Evolutionary conservation across 2,113 vertebrate species (phyloP), one percentile per base, ranked within the genome.

Genomic region (Thalassoma bifasciatum): DNA sequence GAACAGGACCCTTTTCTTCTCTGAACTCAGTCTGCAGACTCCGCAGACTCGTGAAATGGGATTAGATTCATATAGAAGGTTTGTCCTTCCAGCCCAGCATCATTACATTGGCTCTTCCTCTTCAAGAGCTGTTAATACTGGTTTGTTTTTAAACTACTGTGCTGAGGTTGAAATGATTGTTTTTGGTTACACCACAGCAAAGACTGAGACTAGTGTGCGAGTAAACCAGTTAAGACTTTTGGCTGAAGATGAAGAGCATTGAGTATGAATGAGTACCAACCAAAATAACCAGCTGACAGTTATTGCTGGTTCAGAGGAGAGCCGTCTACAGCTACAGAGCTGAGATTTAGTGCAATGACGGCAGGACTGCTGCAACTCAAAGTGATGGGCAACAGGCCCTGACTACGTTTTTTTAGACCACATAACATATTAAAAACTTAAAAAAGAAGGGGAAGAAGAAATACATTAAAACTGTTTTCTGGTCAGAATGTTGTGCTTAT

Each of bases 71-170:
- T 66, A 83, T 66, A 79, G 61, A 71, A 36, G 40, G 75, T 62
- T 72, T 50, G 60, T 44, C 4, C 30, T 87, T 67, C 75, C 84
- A 88, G 63, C 36, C 64, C 54, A 11, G 53, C 53, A 80, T 77
- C 71, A 89, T 86, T 86, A 59, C 17, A 51, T 30, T 80, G 83
- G 69, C 85, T 86, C 37, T 84, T 90, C 81, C 70, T 83, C 81
- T 79, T 69, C 67, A 80, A 76, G 57, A 82, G 80, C 77, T 71
- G 82, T 88, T 88, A 88, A 84, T 82, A 71, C 66, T 76, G 78
- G 79, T 92, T 91, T 81, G 76, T 83, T 86, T 89, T 89, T 70
- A 40, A 88, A 85, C 85, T 78, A 66, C 88, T 78, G 64, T 76
- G 77, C 49, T 86, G 81, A 54, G 84, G 70, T 80, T 65, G 47